Base-by-base conservation (phyloP, 2,888 invertebrate species). In the Ctenicera cuprea region DNA sequence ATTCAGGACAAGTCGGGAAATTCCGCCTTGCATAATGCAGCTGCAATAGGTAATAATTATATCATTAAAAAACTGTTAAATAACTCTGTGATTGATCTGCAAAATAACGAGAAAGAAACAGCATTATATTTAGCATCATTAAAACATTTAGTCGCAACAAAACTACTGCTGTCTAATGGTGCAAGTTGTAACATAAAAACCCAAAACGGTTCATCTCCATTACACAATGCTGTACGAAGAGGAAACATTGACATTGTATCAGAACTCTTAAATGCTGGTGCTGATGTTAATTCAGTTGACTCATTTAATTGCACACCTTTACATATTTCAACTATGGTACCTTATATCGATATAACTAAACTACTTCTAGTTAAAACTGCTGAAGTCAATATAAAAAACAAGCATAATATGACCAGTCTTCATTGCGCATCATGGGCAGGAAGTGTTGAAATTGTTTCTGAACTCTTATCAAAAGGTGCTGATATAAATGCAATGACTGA, bases 391-490 rank as follows among this genome's bases (percentile, higher is more conserved):
- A 38, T 38, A 3, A 38, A 38, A 12, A 2, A 9, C 7, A 38
- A 9, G 7, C 1, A 38, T 38, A 12, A 12, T 12, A 8, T 12
- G 2, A 38, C 2, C 5, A 2, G 1, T 12, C 38, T 38, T 12
- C 38, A 37, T 30, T 65, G 33, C 12, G 33, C 65, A 2, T 12
- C n/a, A 16, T 30, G 20, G 16, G 37, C 16, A 14, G 22, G 22
- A 20, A 37, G 20, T n/a, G 12, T 52, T 8, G 18, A 37, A 33
- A 12, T 18, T 0, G 16, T 65, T 8, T 3, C 30, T 0, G n/a
- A 37, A 38, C 16, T 65, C 4, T n/a, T 65, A 11, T 50, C 38
- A 8, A 38, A 38, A n/a, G 65, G 37, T 4, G 57, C 45, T 0
- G 16, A 67, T 12, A 37, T 67, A 14, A 45, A 54, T 5, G 3